phyloP scores from a whole-genome alignment of 53 echinoderm and acorn worm species.

The Antedon mediterranea region DNA sequence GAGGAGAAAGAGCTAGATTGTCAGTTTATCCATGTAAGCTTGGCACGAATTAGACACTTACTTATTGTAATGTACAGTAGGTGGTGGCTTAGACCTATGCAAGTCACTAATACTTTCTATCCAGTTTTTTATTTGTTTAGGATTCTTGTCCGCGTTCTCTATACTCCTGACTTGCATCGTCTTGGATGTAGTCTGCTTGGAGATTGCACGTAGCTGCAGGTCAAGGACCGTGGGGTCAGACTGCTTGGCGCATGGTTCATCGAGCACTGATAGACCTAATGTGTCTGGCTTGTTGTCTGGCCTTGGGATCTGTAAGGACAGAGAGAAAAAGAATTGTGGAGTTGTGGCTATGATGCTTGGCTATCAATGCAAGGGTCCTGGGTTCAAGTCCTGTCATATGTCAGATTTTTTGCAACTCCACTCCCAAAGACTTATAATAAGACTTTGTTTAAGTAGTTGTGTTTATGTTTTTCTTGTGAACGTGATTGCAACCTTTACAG shows the following conservation, averaged over 20 bases:
- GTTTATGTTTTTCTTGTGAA: too few species aligned
- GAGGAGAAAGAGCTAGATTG: too few species aligned
- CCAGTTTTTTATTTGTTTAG: slow-evolving; percentile 80
- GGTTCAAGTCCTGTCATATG: too few species aligned
- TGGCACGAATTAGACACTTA: slow-evolving; percentile 26
- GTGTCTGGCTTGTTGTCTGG: slow-evolving; percentile 73
- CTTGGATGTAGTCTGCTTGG: slow-evolving; percentile 90
- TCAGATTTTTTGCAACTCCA: too few species aligned
- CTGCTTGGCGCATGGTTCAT: slow-evolving; percentile 96
- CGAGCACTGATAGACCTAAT: slow-evolving; percentile 72
- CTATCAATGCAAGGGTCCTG: too few species aligned
- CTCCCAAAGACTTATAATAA: too few species aligned
- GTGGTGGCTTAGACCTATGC: slow-evolving; percentile 93
- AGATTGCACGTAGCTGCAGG: slow-evolving; percentile 85
- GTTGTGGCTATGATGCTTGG: too few species aligned
- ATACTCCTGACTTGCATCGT: slow-evolving; percentile 86
- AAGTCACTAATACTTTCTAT: slow-evolving; percentile 83
- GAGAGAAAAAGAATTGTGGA: too few species aligned
- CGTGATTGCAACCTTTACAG: too few species aligned
- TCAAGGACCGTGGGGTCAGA: slow-evolving; percentile 96
- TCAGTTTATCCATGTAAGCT: too few species aligned
- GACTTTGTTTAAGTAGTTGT: too few species aligned
- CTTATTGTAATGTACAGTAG: slow-evolving; percentile 98
- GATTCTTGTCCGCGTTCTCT: slow-evolving; percentile 87
- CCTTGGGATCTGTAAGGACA: slow-evolving; percentile 35